Percentiles rank a stretch among this genome's conserved stretches.
Evolutionary conservation across 1,140 invertebrate genomes (phyloP).

Genomic region (Macrosteles quadrilineatus): DNA sequence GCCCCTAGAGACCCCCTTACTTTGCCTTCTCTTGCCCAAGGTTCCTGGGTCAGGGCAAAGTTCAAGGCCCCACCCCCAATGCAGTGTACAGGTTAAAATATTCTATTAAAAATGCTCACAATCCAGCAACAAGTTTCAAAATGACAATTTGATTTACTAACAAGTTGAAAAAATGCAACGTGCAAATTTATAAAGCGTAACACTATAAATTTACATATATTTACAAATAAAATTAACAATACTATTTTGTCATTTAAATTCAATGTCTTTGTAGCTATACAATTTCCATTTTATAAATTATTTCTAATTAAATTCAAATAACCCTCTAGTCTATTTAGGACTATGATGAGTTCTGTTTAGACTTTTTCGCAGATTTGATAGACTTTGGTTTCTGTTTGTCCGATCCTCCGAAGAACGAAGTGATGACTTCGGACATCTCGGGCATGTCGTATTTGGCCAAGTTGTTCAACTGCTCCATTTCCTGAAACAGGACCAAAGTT

Average conservation of each 20-base stretch:
- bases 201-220: neutral
- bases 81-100: too few species aligned
- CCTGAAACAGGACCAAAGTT: conserved; percentile 54
- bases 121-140: too few species aligned
- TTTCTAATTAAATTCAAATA: too few species aligned
- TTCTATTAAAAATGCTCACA: too few species aligned
- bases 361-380: conserved; percentile 67
- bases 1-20: too few species aligned
- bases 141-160: too few species aligned
- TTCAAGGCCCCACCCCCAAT: too few species aligned
- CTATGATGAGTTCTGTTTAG: conserved; percentile 53
- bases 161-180: too few species aligned
- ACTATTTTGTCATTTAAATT: neutral
- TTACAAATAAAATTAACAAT: conserved; percentile 14
- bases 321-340: neutral
- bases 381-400: conserved; percentile 60
- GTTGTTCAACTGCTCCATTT: conserved; percentile 86
- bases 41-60: too few species aligned
- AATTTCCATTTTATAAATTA: neutral
- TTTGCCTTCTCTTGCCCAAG: too few species aligned
- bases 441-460: conserved; percentile 84
- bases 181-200: too few species aligned
- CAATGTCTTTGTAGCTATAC: neutral
- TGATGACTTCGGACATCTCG: conserved; percentile 89
- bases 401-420: conserved; percentile 73